Percentiles rank a stretch among this genome's conserved stretches.
Conservation (phyloP, 2,113 vertebrate species). For the Notiomystis cincta region DNA sequence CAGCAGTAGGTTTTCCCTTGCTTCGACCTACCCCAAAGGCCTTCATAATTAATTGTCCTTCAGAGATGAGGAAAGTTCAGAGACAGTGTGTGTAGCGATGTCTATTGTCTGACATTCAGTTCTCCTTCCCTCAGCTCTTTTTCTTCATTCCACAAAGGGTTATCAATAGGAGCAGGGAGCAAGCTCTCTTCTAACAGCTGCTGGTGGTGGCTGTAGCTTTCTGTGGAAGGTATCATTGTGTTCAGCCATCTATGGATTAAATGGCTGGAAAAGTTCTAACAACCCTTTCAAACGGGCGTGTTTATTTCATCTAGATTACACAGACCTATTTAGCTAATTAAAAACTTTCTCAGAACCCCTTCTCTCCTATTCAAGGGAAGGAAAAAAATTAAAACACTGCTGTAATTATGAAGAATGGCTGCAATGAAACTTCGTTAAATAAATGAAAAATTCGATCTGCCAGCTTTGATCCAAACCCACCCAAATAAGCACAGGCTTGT, state of each 20-base stretch:
- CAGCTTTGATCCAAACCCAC: background rate
- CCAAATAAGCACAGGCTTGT: background rate
- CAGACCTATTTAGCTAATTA: conserved; percentile 61
- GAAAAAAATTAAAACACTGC: conserved; percentile 3
- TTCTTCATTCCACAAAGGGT: conserved; percentile 79
- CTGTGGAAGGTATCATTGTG: conserved; percentile 66
- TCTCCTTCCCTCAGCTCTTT: conserved; percentile 76
- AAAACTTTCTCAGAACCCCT: conserved; percentile 52
- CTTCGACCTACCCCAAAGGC: conserved; percentile 83
- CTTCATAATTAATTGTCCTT: conserved; percentile 88
- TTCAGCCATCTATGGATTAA: conserved; percentile 61
- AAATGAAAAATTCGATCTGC: conserved; percentile 9
- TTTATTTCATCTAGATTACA: conserved; percentile 68
- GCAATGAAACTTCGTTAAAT: conserved; percentile 38
- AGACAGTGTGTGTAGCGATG: conserved; percentile 75
- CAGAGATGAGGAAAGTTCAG: conserved; percentile 83
- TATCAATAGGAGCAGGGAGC: conserved; percentile 77
- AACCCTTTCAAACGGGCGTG: conserved; percentile 66
- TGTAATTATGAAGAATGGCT: conserved; percentile 37
- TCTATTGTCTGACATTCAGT: conserved; percentile 83
- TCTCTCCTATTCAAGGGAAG: conserved; percentile 18
- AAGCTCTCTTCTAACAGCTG: conserved; percentile 74
- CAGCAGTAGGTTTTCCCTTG: conserved; percentile 73
- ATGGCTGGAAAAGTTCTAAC: conserved; percentile 72
- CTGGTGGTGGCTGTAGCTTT: conserved; percentile 68